Evolutionary conservation across 2,797 vertebrate genomes (phyloP).

Genomic region (Monodelphis domestica): DNA sequence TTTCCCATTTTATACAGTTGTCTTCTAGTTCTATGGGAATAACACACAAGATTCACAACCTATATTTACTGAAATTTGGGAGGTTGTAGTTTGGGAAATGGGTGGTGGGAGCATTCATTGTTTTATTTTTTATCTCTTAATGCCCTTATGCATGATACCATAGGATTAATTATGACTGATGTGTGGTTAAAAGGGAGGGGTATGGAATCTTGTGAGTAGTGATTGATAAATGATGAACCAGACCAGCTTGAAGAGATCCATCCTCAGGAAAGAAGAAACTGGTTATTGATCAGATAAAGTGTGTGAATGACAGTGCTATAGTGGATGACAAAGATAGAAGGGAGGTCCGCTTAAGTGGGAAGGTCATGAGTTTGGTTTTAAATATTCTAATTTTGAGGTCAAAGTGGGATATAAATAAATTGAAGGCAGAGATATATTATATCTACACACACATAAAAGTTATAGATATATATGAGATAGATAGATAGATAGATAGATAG

Average conservation of each 20-base stretch:
- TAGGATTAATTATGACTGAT: background rate
- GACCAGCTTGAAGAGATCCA: background rate
- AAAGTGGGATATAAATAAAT: background rate
- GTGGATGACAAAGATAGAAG: background rate
- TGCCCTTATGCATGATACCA: background rate
- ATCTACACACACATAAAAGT: too few species aligned
- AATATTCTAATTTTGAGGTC: background rate
- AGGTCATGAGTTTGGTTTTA: background rate
- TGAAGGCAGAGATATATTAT: too few species aligned
- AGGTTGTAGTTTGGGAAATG: background rate
- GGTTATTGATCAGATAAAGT: background rate
- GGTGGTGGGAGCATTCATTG: background rate
- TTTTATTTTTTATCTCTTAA: background rate
- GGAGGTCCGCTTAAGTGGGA: background rate
- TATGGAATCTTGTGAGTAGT: background rate
- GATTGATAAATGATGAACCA: background rate
- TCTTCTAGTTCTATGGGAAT: background rate
- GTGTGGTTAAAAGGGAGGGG: background rate
- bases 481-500: background rate
- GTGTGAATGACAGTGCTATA: background rate
- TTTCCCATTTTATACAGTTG: background rate
- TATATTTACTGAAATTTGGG: background rate
- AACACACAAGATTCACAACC: background rate
- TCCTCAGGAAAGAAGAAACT: background rate
- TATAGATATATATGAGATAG: background rate